Percentiles rank a stretch among this genome's conserved stretches.
Conservation (phyloP, 2,888 invertebrate species). For the Aradus depressus region DNA sequence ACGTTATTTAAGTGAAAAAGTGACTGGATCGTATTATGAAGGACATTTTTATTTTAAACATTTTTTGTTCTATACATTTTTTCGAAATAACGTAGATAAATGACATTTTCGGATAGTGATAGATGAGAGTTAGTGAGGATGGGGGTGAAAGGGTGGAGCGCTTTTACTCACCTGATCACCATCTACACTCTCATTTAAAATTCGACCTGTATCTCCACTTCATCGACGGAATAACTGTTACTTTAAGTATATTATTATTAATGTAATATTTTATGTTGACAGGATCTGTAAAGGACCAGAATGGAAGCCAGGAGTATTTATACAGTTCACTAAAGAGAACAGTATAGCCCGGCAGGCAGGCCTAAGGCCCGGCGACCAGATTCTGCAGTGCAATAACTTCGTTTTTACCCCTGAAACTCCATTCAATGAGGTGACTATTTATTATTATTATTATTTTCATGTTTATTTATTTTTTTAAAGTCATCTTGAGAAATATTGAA, state of each 20-base stretch:
- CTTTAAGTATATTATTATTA: conserved; percentile 1
- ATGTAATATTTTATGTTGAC: conserved; percentile 32
- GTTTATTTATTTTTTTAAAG: background rate
- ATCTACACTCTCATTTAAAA: too few species aligned
- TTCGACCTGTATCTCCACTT: too few species aligned
- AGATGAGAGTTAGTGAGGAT: too few species aligned
- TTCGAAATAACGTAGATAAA: too few species aligned
- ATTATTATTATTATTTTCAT: background rate
- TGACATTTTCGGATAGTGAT: too few species aligned
- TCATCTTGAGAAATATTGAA: background rate
- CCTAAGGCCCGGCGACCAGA: conserved; percentile 80
- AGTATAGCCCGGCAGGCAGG: conserved; percentile 83
- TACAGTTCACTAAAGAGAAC: conserved; percentile 79
- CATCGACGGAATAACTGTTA: too few species aligned
- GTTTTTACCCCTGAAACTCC: conserved; percentile 51
- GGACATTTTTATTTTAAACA: too few species aligned
- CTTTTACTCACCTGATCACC: too few species aligned
- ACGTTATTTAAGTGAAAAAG: too few species aligned
- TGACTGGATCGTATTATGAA: too few species aligned
- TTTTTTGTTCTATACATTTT: too few species aligned
- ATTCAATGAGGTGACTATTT: conserved; percentile 57
- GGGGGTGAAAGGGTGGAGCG: too few species aligned
- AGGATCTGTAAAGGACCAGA: conserved; percentile 77
- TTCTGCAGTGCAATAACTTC: conserved; percentile 74
- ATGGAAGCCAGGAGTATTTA: conserved; percentile 77